Evolutionary conservation across 2,888 invertebrate species (phyloP).

Genomic region (Philonicus albiceps): DNA sequence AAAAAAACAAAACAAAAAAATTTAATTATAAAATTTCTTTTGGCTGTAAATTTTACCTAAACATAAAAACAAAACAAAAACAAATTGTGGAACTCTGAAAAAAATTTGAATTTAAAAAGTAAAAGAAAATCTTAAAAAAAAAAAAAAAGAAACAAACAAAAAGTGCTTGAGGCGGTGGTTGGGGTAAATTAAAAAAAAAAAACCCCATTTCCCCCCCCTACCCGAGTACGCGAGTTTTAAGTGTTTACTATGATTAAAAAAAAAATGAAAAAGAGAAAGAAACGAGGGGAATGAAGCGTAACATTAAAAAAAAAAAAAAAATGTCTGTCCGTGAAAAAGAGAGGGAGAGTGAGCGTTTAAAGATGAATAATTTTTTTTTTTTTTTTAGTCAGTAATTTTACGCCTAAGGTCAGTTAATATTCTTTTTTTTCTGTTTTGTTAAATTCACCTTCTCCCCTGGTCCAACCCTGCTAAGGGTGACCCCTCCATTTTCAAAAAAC

Average conservation of each 20-base stretch:
- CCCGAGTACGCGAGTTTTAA: not conserved
- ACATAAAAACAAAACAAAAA: not conserved
- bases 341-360: not conserved
- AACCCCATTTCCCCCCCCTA: not conserved
- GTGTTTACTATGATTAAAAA: not conserved
- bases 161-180: not conserved
- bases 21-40: not conserved
- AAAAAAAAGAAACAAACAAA: no score
- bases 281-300: not conserved
- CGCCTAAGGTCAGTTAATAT: not conserved
- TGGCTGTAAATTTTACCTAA: not conserved
- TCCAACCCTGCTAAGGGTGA: no score
- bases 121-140: not conserved
- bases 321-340: not conserved
- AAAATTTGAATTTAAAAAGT: not conserved
- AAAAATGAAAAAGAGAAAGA: not conserved
- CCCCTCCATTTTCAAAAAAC: no score
- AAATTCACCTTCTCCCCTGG: not conserved
- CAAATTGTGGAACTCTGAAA: not conserved
- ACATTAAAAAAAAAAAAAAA: not conserved
- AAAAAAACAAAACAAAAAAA: not conserved
- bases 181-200: not conserved
- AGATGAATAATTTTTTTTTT: not conserved
- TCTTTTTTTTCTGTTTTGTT: not conserved
- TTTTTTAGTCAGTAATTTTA: not conserved